Evolutionary conservation across 1,140 invertebrate species (phyloP), one percentile per base, ranked within the genome.

Genomic region (Caenorhabditis inopinata): DNA sequence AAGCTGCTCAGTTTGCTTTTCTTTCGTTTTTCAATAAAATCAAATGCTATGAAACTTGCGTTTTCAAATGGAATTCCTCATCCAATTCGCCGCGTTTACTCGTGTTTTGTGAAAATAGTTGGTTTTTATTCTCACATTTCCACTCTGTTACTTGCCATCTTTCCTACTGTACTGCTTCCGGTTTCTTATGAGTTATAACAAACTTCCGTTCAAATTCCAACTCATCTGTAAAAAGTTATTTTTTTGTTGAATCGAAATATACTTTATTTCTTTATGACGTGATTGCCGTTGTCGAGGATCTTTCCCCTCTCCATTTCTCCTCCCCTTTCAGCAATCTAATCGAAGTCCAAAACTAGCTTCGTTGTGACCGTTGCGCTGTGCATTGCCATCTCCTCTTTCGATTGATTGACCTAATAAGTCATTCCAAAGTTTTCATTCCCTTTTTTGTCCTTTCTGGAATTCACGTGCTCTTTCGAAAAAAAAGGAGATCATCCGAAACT

Each of bases 391-490:
- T 32, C n/a, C 12, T 42, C 32, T 21, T 21, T 68, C 6, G 12
- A 68, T n/a, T 68, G 58, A 68, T 68, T 68, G 58, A 68, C 58
- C 58, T 27, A 68, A 68, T 68, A 35, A 32, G 29, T 35, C n/a
- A 68, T 25, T 68, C 21, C 38, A 29, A 1, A 3, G 6, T 32
- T 32, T 2, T 38, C 27, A 23, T 47, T 47, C 18, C 16, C 46
- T 6, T 47, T 16, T 47, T 47, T 3, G 14, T 47, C 16, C 46
- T 6, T 47, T 47, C 18, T 16, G 14, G 14, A 4, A 4, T 47
- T 47, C 46, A 47, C 18, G 3, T 4, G 14, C 14, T 4, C 16
- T 18, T 4, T 47, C 46, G 3, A 47, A 47, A n/a, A n/a, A n/a
- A n/a, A n/a, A 42, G 38, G 5, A 42, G 38, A 6, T 23, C 49